Percentiles rank a stretch among this genome's conserved stretches.
Evolutionary conservation across 2,113 vertebrate genomes (phyloP).

Genomic region (Varanus salvator): DNA sequence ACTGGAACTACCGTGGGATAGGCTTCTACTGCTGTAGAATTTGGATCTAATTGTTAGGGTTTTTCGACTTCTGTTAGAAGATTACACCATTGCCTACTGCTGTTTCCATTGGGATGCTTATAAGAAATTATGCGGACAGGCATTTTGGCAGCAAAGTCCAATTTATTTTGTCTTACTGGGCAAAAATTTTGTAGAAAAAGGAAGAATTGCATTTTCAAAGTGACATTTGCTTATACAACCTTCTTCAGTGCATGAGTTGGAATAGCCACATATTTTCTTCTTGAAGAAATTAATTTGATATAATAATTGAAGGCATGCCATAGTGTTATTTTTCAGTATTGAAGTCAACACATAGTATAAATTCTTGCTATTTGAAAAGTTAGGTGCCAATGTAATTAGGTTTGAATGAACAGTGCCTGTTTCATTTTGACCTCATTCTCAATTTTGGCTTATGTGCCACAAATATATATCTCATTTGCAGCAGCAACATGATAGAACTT

Average conservation of each 20-base stretch:
- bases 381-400: background rate
- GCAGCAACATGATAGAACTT: background rate
- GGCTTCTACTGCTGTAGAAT: background rate
- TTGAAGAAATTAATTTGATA: background rate
- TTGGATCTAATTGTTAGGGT: background rate
- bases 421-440: too few species aligned
- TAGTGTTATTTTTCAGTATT: background rate
- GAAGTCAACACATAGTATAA: background rate
- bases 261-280: background rate
- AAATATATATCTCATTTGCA: background rate
- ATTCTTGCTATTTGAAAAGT: background rate
- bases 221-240: background rate
- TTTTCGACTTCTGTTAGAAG: background rate
- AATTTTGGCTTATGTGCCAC: background rate
- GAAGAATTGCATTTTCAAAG: background rate
- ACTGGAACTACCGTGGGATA: background rate
- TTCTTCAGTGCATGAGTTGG: background rate
- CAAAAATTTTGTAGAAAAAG: background rate
- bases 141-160: background rate
- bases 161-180: background rate
- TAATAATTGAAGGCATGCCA: background rate
- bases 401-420: background rate
- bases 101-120: background rate
- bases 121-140: background rate
- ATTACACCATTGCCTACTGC: background rate